Conservation (phyloP, 2,797 vertebrate genomes). For the Neosilurus mollespiculum region DNA sequence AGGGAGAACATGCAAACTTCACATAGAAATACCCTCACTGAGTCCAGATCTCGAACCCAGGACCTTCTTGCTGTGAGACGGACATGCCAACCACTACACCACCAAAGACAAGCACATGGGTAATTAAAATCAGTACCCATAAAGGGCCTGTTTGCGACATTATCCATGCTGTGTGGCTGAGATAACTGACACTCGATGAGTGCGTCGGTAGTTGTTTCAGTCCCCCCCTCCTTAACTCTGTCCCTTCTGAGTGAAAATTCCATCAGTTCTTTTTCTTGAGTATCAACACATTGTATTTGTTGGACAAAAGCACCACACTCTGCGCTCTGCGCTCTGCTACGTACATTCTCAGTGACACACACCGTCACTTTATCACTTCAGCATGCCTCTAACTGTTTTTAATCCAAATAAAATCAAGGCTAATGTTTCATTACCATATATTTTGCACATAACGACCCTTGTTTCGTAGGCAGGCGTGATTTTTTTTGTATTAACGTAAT, state of each 20-base stretch:
- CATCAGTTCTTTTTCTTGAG: not conserved
- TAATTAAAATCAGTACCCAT: too few relatives aligned
- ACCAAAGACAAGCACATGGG: too few relatives aligned
- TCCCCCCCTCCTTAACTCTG: not conserved
- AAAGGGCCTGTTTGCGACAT: too few relatives aligned
- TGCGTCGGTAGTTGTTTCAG: not conserved
- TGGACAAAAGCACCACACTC: not conserved
- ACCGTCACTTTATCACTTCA: constrained; percentile 68
- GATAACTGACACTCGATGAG: too few relatives aligned
- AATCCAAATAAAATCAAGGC: constrained; percentile 83
- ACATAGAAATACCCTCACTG: too few relatives aligned
- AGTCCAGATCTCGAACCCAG: too few relatives aligned
- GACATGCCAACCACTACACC: too few relatives aligned
- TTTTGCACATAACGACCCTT: constrained; percentile 83
- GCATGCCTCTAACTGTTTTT: constrained; percentile 77
- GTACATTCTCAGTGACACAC: constrained; percentile 60
- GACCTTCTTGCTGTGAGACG: too few relatives aligned
- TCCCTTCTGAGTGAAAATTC: not conserved
- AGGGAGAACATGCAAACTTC: too few relatives aligned
- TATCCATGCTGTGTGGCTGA: too few relatives aligned
- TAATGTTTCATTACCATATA: constrained; percentile 82
- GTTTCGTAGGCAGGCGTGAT: constrained; percentile 73
- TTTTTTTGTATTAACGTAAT: constrained; percentile 82
- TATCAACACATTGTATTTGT: not conserved
- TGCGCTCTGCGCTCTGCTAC: constrained; percentile 66